A percentile compares a stretch with the other conserved stretches of the same genome.
These are phyloP conservation scores for Gila orcuttii DNA, from an alignment of 2,113 vertebrate genomes.

Conservation along the genomic window DNA sequence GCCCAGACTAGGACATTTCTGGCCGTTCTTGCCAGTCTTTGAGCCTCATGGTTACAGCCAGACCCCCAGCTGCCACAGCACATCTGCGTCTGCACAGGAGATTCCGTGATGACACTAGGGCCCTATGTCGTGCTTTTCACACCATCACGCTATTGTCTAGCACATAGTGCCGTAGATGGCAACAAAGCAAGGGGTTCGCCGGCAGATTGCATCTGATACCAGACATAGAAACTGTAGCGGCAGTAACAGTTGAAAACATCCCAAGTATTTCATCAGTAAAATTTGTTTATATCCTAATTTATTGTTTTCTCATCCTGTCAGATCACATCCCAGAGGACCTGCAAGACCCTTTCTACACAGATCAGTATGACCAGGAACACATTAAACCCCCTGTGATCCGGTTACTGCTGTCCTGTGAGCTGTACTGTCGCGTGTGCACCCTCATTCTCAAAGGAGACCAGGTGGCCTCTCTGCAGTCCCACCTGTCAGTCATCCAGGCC, in stretches of 20 bases:
- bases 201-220: background rate
- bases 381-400: slow-evolving; percentile 93
- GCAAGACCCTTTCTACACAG: slow-evolving; percentile 93
- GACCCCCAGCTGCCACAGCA: slow-evolving; percentile 58
- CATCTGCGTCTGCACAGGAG: slow-evolving; percentile 63
- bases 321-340: slow-evolving; percentile 96
- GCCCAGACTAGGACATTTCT: background rate
- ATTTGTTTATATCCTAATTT: background rate
- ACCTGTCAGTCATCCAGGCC: slow-evolving; percentile 91
- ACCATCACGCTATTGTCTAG: slow-evolving; percentile 50
- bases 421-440: slow-evolving; percentile 93
- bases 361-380: slow-evolving; percentile 98
- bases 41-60: slow-evolving; percentile 30
- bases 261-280: background rate
- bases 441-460: slow-evolving; percentile 96
- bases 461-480: slow-evolving; percentile 88
- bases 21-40: slow-evolving; percentile 47
- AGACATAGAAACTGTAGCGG: background rate
- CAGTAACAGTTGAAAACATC: background rate
- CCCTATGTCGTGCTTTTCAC: slow-evolving; percentile 59
- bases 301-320: slow-evolving; percentile 62
- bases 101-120: slow-evolving; percentile 58
- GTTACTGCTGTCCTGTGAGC: slow-evolving; percentile 90
- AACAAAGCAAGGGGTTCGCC: slow-evolving; percentile 2
- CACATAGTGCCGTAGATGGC: background rate